Percentiles rank a stretch among this genome's conserved stretches.
phyloP scores from a whole-genome alignment of 2,113 vertebrate species.

The Onychorhynchus coronatus region DNA sequence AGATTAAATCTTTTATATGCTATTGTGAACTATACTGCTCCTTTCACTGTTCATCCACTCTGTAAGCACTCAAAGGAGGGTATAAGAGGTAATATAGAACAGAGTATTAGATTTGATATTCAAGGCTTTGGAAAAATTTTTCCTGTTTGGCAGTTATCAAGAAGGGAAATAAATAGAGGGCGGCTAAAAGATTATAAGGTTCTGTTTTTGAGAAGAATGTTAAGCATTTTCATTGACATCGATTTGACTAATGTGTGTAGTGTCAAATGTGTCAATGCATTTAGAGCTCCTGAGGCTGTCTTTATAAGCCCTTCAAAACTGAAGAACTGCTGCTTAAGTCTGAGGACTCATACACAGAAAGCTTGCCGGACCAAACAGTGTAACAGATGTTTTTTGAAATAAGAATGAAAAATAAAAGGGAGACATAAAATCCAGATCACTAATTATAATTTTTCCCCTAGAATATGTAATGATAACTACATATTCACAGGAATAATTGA shows the following conservation, averaged over 20 bases:
- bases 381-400: background rate
- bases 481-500: background rate
- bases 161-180: constrained; percentile 4
- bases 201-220: constrained; percentile 20
- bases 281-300: background rate
- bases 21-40: background rate
- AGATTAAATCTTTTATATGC: background rate
- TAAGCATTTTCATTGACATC: constrained; percentile 8
- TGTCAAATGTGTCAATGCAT: constrained; percentile 12
- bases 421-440: background rate
- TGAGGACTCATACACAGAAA: background rate
- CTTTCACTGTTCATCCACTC: background rate
- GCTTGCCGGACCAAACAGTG: background rate
- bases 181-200: constrained; percentile 31
- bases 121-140: background rate
- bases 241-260: background rate
- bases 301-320: constrained; percentile 5
- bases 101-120: constrained; percentile 2
- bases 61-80: background rate
- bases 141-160: constrained; percentile 29
- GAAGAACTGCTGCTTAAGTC: background rate
- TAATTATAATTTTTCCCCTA: background rate
- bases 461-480: background rate
- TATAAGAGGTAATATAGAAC: background rate
- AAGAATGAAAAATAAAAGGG: background rate